phyloP scores from a whole-genome alignment of 2,797 vertebrate species.

The Lates japonicus region DNA sequence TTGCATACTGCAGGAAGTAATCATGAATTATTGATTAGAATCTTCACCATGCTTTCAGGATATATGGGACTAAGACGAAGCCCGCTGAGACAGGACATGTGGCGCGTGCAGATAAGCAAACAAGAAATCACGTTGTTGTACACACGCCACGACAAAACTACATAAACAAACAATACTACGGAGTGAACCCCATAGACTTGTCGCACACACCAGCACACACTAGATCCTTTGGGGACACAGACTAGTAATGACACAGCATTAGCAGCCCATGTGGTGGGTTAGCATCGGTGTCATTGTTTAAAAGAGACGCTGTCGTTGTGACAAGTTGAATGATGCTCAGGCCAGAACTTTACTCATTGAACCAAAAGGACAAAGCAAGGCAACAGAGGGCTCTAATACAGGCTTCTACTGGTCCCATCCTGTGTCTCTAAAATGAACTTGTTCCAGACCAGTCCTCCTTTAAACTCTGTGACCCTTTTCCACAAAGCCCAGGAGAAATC shows the following conservation, averaged over 20 bases:
- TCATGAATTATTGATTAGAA: conserved; percentile 66
- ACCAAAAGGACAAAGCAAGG: conserved; percentile 59
- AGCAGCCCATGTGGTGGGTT: conserved; percentile 25
- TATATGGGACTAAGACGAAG: conserved; percentile 18
- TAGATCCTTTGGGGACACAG: conserved; percentile 30
- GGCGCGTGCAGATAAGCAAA: conserved; percentile 23
- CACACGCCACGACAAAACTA: background rate
- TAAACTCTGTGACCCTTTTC: conserved; percentile 42
- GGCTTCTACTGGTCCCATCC: conserved; percentile 73
- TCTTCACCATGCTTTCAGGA: conserved; percentile 46
- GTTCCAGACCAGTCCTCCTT: conserved; percentile 56
- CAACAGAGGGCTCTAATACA: conserved; percentile 2
- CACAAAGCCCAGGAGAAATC: conserved; percentile 43
- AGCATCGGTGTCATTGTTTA: conserved; percentile 64
- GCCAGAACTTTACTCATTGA: conserved; percentile 80
- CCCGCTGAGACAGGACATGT: conserved; percentile 17
- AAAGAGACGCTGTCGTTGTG: conserved; percentile 57
- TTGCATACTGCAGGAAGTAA: conserved; percentile 52
- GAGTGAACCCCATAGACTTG: conserved; percentile 7
- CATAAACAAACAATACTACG: background rate
- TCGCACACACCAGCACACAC: conserved; percentile 13
- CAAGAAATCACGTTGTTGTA: conserved; percentile 10
- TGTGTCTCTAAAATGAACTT: conserved; percentile 26
- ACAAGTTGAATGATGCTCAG: conserved; percentile 52
- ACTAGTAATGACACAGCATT: conserved; percentile 54